Conservation (phyloP, 2,888 invertebrate genomes). For the Escarpia spicata region DNA sequence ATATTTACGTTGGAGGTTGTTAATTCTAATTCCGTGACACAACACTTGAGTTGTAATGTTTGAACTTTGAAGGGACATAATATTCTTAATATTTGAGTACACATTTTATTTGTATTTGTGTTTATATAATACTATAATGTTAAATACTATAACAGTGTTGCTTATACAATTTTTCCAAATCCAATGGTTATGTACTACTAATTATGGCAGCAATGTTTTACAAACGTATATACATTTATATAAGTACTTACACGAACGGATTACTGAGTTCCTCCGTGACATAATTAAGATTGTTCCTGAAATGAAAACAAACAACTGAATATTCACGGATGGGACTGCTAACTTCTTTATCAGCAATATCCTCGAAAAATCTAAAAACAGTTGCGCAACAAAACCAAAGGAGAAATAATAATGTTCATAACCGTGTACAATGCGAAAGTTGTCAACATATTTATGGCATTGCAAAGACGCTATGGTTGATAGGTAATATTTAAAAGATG, state of each 20-base stretch:
- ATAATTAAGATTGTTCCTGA: conserved; percentile 44
- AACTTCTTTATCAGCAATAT: too few relatives aligned
- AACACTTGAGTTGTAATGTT: not conserved
- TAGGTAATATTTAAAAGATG: too few relatives aligned
- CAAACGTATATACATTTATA: not conserved
- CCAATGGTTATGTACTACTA: too few relatives aligned
- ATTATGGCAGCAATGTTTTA: too few relatives aligned
- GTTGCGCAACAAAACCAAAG: too few relatives aligned
- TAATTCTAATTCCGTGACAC: not conserved
- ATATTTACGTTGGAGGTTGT: not conserved
- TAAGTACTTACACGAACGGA: conserved; percentile 34
- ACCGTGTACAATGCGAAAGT: too few relatives aligned
- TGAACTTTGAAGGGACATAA: not conserved
- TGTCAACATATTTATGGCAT: too few relatives aligned
- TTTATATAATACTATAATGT: not conserved
- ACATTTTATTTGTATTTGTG: not conserved
- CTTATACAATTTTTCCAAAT: not conserved
- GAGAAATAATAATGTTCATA: too few relatives aligned
- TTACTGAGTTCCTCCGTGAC: conserved; percentile 44
- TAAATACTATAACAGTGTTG: not conserved
- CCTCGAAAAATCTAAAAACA: too few relatives aligned
- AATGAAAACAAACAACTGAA: conserved; percentile 17
- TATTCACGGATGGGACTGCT: not conserved
- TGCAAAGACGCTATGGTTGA: too few relatives aligned
- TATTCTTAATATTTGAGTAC: not conserved